Percentiles rank a stretch among this genome's conserved stretches.
Evolutionary conservation across 2,113 vertebrate genomes (phyloP).

Genomic region (Caloenas nicobarica): DNA sequence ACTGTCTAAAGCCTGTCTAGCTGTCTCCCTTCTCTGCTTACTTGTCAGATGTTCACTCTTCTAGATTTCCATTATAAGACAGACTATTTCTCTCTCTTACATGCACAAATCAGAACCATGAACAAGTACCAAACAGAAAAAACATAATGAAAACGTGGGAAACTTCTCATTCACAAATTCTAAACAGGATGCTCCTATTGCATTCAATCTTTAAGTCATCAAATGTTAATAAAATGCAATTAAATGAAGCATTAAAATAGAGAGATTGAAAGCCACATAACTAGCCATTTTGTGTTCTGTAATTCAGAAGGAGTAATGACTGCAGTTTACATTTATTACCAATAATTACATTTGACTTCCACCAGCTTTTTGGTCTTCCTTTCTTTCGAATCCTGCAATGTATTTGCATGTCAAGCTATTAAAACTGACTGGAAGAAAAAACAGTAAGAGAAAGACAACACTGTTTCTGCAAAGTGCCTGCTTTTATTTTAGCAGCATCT

Average conservation of each 20-base stretch:
- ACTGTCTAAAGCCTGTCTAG: neutral
- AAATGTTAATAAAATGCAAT: neutral
- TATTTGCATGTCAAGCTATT: neutral
- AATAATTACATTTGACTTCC: neutral
- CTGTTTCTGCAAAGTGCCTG: neutral
- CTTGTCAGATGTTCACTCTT: neutral
- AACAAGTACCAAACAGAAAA: neutral
- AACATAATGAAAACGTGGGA: neutral
- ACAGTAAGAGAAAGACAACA: neutral
- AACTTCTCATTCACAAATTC: neutral
- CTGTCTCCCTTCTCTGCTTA: neutral
- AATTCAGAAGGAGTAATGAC: neutral
- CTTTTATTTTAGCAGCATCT: neutral
- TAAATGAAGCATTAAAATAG: neutral
- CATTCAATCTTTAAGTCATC: neutral
- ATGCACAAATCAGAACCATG: neutral
- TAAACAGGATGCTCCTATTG: neutral
- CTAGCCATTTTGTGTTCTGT: neutral
- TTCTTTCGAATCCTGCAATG: neutral
- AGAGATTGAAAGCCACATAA: neutral
- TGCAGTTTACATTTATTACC: neutral
- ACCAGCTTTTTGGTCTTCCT: neutral
- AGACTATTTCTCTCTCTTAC: neutral
- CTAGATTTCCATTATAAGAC: neutral
- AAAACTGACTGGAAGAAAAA: neutral